Conservation (phyloP, 2,113 vertebrate genomes). For the Copsychus sechellarum region DNA sequence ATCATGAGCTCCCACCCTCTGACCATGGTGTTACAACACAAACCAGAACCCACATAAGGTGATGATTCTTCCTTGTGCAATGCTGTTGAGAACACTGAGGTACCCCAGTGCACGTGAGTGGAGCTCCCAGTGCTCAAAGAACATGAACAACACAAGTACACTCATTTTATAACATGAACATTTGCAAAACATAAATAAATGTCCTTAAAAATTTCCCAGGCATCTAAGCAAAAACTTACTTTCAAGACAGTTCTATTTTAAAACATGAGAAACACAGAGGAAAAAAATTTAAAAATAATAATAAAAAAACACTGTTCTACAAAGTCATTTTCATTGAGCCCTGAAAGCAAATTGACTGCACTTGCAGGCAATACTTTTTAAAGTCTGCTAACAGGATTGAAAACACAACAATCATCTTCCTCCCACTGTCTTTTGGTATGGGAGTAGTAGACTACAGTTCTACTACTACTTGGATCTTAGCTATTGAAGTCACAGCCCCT, state of each 20-base stretch:
- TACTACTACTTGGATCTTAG: neutral
- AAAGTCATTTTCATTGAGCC: neutral
- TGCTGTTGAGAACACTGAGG: neutral
- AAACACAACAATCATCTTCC: neutral
- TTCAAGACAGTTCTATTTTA: neutral
- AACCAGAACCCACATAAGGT: accelerated
- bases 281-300: neutral
- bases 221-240: neutral
- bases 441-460: neutral
- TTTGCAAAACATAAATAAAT: constrained; percentile 10
- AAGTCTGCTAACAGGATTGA: neutral
- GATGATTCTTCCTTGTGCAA: neutral
- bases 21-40: neutral
- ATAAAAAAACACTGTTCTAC: neutral
- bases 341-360: neutral
- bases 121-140: neutral
- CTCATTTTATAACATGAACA: neutral
- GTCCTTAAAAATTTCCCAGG: neutral
- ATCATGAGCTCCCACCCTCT: neutral
- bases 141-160: neutral
- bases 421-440: constrained; percentile 21
- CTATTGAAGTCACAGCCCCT: constrained; percentile 22
- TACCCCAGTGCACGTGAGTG: neutral
- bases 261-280: neutral
- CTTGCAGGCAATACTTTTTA: neutral